Conservation (phyloP, 2,888 invertebrate genomes). For the Lacanobia oleracea region DNA sequence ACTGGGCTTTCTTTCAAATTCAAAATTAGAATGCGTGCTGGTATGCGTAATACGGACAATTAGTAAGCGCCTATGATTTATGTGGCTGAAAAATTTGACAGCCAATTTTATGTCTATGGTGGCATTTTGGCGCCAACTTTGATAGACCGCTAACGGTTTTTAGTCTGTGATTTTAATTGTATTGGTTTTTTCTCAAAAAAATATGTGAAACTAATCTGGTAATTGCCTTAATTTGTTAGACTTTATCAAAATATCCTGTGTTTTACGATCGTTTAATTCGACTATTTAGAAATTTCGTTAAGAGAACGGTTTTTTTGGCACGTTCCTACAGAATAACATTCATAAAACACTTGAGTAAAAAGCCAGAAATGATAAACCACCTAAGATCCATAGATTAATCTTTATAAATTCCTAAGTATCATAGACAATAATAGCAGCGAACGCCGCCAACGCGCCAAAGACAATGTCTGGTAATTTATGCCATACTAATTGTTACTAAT, state of each 20-base stretch:
- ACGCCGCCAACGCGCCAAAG: constrained; percentile 70
- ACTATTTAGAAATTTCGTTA: constrained; percentile 25
- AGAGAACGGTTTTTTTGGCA: not conserved
- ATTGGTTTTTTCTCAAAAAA: constrained; percentile 37
- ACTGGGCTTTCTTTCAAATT: constrained; percentile 69
- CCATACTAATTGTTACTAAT: constrained; percentile 86
- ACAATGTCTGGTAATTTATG: constrained; percentile 82
- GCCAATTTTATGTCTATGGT: constrained; percentile 63
- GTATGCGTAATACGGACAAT: constrained; percentile 69
- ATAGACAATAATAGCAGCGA: constrained; percentile 70
- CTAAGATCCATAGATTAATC: constrained; percentile 54
- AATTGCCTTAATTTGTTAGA: constrained; percentile 27
- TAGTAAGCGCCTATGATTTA: constrained; percentile 86
- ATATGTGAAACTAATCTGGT: constrained; percentile 46
- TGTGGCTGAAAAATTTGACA: constrained; percentile 69
- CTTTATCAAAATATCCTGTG: constrained; percentile 10
- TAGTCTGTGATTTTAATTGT: constrained; percentile 21
- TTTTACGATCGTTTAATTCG: constrained; percentile 42
- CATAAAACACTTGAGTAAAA: constrained; percentile 11
- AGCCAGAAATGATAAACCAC: constrained; percentile 13
- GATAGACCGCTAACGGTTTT: constrained; percentile 72
- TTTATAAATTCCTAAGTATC: constrained; percentile 59
- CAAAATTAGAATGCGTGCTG: constrained; percentile 69
- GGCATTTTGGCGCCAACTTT: constrained; percentile 83
- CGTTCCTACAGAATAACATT: not conserved